phyloP scores from a whole-genome alignment of 2,797 vertebrate genomes.

The Scolopax rusticola region DNA sequence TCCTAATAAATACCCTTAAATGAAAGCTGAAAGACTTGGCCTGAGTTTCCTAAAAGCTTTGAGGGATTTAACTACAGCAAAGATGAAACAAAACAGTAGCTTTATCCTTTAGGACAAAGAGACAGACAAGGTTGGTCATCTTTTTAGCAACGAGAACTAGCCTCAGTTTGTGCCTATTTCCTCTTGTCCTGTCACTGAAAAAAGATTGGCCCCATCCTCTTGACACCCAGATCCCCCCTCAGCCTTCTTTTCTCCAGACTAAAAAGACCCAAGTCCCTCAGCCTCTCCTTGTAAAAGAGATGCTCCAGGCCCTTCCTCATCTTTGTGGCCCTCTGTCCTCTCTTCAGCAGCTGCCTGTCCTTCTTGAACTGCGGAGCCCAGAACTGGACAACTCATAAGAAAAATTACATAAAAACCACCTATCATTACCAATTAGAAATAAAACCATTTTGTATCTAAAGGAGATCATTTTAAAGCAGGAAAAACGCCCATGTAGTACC shows the following conservation, averaged over 20 bases:
- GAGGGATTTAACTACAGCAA: background rate
- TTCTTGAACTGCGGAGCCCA: no score
- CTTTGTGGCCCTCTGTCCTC: no score
- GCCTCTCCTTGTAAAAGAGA: no score
- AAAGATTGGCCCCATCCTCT: no score
- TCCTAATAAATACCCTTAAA: background rate
- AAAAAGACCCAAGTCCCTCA: no score
- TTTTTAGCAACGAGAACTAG: background rate
- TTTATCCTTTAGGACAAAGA: background rate
- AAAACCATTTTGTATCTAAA: background rate
- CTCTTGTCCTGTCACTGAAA: no score
- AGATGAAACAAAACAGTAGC: background rate
- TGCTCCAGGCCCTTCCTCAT: no score
- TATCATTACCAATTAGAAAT: background rate
- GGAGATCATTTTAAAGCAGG: background rate
- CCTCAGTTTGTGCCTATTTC: no score
- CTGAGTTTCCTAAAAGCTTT: background rate
- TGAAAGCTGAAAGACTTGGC: background rate
- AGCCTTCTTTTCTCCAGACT: no score
- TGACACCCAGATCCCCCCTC: no score
- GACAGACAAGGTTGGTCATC: background rate
- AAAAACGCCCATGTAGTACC: slow-evolving; percentile 64
- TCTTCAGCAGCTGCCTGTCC: no score
- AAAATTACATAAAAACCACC: background rate
- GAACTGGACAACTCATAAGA: background rate